phyloP scores from a whole-genome alignment of 2,888 invertebrate genomes.

The Folsomia candida region DNA sequence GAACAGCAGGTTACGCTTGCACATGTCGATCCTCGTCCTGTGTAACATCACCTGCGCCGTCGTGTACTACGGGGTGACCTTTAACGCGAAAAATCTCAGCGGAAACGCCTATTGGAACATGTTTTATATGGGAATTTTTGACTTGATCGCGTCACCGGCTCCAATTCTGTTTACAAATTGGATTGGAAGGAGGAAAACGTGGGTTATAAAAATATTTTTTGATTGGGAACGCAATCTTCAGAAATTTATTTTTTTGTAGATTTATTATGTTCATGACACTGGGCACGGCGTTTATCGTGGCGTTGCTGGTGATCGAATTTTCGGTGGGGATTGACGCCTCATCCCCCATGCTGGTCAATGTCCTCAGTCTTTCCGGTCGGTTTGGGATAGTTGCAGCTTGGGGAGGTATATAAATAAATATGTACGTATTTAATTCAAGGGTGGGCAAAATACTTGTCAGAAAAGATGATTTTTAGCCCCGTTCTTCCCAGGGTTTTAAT shows the following conservation, averaged over 20 bases:
- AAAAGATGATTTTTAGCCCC: background rate
- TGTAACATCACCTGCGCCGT: conserved; percentile 35
- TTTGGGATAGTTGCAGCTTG: conserved; percentile 38
- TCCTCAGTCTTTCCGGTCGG: conserved; percentile 24
- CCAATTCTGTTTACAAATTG: conserved; percentile 32
- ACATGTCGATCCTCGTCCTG: conserved; percentile 32
- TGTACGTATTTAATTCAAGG: background rate
- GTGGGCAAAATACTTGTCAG: background rate
- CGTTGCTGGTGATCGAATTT: conserved; percentile 28
- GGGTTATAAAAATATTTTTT: too few species aligned
- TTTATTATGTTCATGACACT: conserved; percentile 31
- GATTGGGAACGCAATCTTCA: too few species aligned
- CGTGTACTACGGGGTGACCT: conserved; percentile 42
- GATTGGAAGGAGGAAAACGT: conserved; percentile 39
- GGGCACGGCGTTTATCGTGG: conserved; percentile 34
- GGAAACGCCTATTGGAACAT: conserved; percentile 42
- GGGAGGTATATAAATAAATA: conserved; percentile 16
- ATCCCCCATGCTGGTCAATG: conserved; percentile 24
- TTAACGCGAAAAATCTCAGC: conserved; percentile 41
- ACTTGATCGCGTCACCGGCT: conserved; percentile 33
- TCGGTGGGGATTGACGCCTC: conserved; percentile 15
- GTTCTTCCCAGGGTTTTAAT: too few species aligned
- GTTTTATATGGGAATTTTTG: conserved; percentile 42
- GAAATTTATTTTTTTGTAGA: too few species aligned
- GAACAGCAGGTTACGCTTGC: conserved; percentile 20